Base-by-base conservation (phyloP, 2,797 vertebrate genomes). In the Thripadectes ignobilis region DNA sequence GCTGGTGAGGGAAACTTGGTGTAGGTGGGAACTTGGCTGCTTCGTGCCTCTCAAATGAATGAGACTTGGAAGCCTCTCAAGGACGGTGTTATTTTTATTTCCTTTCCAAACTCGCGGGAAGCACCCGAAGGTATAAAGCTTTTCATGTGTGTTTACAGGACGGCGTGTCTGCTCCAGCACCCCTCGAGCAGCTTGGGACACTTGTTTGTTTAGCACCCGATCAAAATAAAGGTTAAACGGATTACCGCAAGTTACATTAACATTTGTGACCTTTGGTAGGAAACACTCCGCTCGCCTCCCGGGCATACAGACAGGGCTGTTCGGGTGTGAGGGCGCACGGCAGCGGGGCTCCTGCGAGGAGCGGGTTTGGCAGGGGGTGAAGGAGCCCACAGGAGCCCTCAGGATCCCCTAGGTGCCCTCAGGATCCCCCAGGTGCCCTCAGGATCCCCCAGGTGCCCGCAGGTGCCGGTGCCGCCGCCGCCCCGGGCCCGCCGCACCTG, bases 1-100 rank as follows among this genome's bases (percentile, higher is more conserved):
- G 41, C 71, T 61, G 54, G 72, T 49, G 45, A 87, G 52, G 86
- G 71, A 79, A 85, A 52, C 41, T 57, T 23, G 22, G 80, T 65
- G 85, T 79, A 73, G 92, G 94, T 94, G 95, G 95, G 81, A 85
- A 46, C 54, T 77, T 91, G 88, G 90, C 95, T 51, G 84, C 85
- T 85, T 54, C 8, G 85, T 32, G 61, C 86, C 58, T 69, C 63
- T 74, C 49, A 29, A 90, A 63, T 71, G 88, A 91, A 61, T 32
- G 84, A 57, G 68, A 14, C 78, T 83, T 91, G 95, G 93, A 89
- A 87, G 67, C 22, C 51, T 77, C 61, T 91, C 89, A 91, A 85
- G 89, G 86, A 59, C 6, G 8, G 65, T 49, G 84, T 65, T 83
- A 32, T 34, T 83, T 89, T 73, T 88, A 14, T 75, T 54, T 76